phyloP scores from a whole-genome alignment of 2,113 vertebrate species.

The Bos indicus region DNA sequence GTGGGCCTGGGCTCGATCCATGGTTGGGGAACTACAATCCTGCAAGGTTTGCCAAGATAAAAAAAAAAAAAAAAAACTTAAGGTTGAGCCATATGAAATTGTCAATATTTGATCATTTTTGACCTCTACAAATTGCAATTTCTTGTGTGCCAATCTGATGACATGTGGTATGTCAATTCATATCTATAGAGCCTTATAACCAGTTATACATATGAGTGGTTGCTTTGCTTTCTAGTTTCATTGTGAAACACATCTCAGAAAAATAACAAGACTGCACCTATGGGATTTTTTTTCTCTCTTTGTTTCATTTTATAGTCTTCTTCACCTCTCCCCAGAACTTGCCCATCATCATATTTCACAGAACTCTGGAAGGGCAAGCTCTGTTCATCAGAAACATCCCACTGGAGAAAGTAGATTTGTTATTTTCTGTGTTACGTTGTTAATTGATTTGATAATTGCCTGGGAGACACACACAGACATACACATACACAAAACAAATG shows the following conservation, averaged over 20 bases:
- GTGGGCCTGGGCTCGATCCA: not conserved
- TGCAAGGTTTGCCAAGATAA: not conserved
- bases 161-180: not conserved
- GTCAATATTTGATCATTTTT: not conserved
- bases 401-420: conserved; percentile 34
- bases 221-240: not conserved
- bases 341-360: not conserved
- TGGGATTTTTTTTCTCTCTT: not conserved
- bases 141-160: not conserved
- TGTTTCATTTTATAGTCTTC: not conserved
- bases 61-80: not conserved
- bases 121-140: not conserved
- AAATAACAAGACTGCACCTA: not conserved
- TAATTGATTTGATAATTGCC: conserved; percentile 68
- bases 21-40: not conserved
- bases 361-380: not conserved
- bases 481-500: conserved; percentile 29
- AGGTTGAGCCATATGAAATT: not conserved
- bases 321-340: not conserved
- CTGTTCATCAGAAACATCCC: conserved; percentile 59
- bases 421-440: conserved; percentile 11
- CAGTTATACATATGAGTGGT: not conserved
- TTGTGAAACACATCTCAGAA: not conserved
- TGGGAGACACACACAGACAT: conserved; percentile 52
- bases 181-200: not conserved